phyloP scores from a whole-genome alignment of 2,888 invertebrate species.

The Lingula anatina region DNA sequence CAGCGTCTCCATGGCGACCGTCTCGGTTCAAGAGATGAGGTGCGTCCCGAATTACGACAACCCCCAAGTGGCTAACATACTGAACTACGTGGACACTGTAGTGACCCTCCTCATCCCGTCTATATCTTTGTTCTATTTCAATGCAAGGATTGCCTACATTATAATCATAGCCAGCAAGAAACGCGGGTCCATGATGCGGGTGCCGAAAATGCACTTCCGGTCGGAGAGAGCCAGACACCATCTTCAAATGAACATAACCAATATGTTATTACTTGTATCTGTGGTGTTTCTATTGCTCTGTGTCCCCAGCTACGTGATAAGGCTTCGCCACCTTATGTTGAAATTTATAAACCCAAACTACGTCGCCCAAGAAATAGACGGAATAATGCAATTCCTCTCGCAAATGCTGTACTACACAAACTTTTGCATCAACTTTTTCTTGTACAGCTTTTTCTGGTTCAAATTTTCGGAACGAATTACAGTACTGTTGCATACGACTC shows the following conservation, averaged over 20 bases:
- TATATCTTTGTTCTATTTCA: constrained; percentile 22
- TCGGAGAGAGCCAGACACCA: constrained; percentile 7
- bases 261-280: constrained; percentile 35
- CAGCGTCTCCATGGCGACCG: constrained; percentile 17
- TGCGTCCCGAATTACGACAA: constrained; percentile 15
- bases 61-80: constrained; percentile 15
- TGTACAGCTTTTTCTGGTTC: no score
- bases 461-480: no score
- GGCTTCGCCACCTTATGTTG: constrained; percentile 24
- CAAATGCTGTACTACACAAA: constrained; percentile 29
- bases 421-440: constrained; percentile 27
- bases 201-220: constrained; percentile 12
- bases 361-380: constrained; percentile 9
- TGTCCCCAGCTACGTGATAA: constrained; percentile 35
- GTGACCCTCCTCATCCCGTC: constrained; percentile 30
- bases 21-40: constrained; percentile 3
- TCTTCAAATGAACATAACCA: constrained; percentile 23
- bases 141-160: constrained; percentile 19
- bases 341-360: constrained; percentile 11
- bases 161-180: constrained; percentile 17
- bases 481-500: no score
- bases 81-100: constrained; percentile 28
- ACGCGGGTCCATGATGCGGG: no score
- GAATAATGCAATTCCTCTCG: constrained; percentile 23
- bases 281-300: constrained; percentile 33